phyloP scores from a whole-genome alignment of 2,113 vertebrate genomes.

The Oreochromis spilurus region DNA sequence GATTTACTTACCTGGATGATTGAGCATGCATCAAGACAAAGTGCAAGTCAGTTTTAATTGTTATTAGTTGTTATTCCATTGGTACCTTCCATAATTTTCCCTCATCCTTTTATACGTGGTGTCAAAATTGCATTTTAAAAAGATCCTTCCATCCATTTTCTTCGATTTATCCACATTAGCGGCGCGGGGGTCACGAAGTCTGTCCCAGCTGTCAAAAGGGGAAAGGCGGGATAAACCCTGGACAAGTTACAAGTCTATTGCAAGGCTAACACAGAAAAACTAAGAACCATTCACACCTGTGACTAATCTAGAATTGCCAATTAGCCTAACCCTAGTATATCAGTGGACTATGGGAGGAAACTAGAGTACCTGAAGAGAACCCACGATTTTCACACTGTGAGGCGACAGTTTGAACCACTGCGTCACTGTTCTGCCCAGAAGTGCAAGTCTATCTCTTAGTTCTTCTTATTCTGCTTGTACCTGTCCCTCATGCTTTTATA shows the following conservation, averaged over 20 bases:
- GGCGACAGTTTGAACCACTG: background rate
- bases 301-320: background rate
- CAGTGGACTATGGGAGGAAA: background rate
- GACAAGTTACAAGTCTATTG: background rate
- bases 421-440: background rate
- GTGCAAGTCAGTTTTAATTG: background rate
- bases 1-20: too few relatives aligned
- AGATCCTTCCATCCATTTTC: background rate
- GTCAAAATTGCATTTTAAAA: background rate
- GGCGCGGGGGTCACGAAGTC: accelerated
- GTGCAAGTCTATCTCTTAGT: background rate
- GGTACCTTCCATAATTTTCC: background rate
- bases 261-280: background rate
- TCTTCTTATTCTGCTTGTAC: background rate
- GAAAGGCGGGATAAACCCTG: background rate
- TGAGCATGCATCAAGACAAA: background rate
- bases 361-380: background rate
- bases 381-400: background rate
- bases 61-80: background rate
- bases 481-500: background rate
- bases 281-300: background rate
- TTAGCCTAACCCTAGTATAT: background rate
- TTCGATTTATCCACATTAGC: background rate
- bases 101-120: background rate
- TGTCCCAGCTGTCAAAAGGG: background rate